A percentile compares a stretch with the other conserved stretches of the same genome.
phyloP scores from a whole-genome alignment of 2,113 vertebrate genomes.

The Oriolus oriolus region DNA sequence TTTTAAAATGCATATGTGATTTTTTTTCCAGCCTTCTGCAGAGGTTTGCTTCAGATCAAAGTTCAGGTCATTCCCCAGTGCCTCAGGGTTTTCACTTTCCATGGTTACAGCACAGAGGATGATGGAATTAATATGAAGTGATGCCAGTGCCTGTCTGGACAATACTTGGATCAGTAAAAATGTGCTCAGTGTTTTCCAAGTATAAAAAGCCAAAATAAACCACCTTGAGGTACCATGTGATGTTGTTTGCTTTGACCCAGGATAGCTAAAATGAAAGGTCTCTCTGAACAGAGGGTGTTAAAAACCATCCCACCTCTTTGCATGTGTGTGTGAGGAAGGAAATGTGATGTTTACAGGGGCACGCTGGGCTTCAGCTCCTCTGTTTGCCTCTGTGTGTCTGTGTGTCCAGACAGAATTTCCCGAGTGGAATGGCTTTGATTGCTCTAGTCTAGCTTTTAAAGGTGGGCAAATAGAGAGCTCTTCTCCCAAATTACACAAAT shows the following conservation, averaged over 20 bases:
- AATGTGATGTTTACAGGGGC: neutral
- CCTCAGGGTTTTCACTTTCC: neutral
- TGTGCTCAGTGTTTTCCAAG: neutral
- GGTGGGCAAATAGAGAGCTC: neutral
- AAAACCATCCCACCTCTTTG: neutral
- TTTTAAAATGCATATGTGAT: neutral
- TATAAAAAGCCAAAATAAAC: constrained; percentile 36
- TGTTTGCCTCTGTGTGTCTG: neutral
- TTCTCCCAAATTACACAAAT: neutral
- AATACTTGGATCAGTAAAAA: constrained; percentile 9
- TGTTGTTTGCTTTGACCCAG: constrained; percentile 43
- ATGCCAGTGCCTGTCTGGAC: constrained; percentile 4
- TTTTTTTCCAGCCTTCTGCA: neutral
- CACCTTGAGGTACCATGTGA: neutral
- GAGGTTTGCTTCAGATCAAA: neutral
- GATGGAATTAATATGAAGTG: neutral
- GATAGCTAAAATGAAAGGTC: constrained; percentile 37
- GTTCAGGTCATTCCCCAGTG: neutral
- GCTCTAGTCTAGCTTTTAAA: neutral
- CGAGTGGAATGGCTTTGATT: neutral
- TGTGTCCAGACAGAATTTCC: neutral
- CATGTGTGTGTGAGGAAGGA: constrained; percentile 22
- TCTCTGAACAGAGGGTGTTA: constrained; percentile 10
- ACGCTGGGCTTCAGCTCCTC: neutral
- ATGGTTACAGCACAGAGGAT: neutral